These are phyloP conservation scores for Psammodynastes pulverulentus DNA, from an alignment of 2,113 vertebrate species.

Conservation along the genomic window DNA sequence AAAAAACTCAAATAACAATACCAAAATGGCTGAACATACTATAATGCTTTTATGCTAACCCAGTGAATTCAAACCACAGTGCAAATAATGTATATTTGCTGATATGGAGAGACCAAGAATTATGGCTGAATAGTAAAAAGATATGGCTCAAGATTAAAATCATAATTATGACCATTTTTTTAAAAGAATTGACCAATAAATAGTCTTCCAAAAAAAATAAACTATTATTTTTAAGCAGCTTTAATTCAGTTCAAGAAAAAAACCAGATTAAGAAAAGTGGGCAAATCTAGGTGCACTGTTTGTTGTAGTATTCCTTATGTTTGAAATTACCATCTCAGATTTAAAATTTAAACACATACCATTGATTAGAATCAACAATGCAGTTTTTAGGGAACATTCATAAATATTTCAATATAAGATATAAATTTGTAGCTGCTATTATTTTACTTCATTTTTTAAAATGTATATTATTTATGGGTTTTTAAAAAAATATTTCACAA, in stretches of 20 bases:
- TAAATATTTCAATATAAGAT: not conserved
- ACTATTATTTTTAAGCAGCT: not conserved
- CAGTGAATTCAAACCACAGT: slow-evolving; percentile 12
- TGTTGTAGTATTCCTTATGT: not conserved
- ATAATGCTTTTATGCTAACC: slow-evolving; percentile 52
- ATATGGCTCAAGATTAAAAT: not conserved
- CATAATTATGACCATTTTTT: not conserved
- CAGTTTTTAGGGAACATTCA: not conserved
- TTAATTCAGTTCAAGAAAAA: not conserved
- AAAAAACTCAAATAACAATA: slow-evolving; percentile 69
- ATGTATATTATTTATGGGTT: not conserved
- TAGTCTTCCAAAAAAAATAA: not conserved
- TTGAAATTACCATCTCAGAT: not conserved
- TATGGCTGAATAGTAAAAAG: slow-evolving; percentile 26
- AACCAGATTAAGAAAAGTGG: not conserved
- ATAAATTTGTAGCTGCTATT: not conserved
- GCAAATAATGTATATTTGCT: slow-evolving; percentile 31
- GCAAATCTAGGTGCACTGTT: not conserved
- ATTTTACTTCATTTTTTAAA: not conserved
- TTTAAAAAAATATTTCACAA: not conserved
- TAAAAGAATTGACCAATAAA: slow-evolving; percentile 15
- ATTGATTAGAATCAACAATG: not conserved
- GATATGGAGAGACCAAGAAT: slow-evolving; percentile 24
- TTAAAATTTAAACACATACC: slow-evolving; percentile 10
- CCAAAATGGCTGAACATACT: slow-evolving; percentile 68